Base-by-base conservation (phyloP, 1,140 invertebrate species). In the Forficula auricularia region DNA sequence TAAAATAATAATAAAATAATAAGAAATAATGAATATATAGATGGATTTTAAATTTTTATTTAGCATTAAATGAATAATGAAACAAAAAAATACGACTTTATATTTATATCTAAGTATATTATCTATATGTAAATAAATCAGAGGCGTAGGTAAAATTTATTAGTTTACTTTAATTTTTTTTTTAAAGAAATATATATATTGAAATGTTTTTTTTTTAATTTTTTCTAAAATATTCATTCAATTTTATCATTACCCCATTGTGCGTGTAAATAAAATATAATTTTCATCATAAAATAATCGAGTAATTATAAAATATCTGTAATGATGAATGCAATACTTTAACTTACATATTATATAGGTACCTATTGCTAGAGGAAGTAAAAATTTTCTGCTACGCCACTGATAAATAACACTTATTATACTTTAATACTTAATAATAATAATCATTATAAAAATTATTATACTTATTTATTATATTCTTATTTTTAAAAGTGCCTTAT, bases 21-120 rank as follows among this genome's bases (percentile, higher is more conserved):
- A n/a, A n/a, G n/a, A n/a, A n/a, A n/a, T n/a, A n/a, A n/a, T 27
- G 44, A 19, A 46, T 30, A 43, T 27, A 46, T 37, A 46, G 18
- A 38, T 38, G 34, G 22, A 42, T 12, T 32, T 20, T n/a, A 33
- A 33, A 15, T 16, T 35, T 31, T 22, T 34, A n/a, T 33, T 20
- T 43, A 19, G 35, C 20, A 32, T 19, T 43, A 14, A 46, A 14
- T 43, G 31, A 33, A 14, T 32, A 40, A 22, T 31, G 15, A 43
- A 18, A 43, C 19, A 19, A 13, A 36, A 37, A 16, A 15, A 31
- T 36, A 15, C 16, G 32, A n/a, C 35, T 33, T 8, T 33, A 42
- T 33, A 42, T 33, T 30, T 33, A 42, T 33, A 42, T 33, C 7
- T 31, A 44, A 14, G 40, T 31, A 32, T 40, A 44, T 19, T 27